Conservation (phyloP, 1,140 invertebrate species). For the Campoletis sonorensis region DNA sequence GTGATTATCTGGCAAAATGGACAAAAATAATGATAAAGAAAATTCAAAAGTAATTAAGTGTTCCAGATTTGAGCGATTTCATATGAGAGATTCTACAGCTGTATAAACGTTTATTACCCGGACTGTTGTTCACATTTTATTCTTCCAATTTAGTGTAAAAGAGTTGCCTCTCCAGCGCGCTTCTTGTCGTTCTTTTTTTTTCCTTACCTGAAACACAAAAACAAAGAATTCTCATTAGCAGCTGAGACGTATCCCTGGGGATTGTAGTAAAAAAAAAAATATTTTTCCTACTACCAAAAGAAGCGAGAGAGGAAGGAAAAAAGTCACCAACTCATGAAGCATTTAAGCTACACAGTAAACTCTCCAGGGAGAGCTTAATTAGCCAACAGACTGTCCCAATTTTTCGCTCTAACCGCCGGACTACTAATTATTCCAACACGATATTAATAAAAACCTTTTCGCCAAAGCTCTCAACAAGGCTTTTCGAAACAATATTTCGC, state of each 20-base stretch:
- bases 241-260: not conserved
- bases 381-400: not conserved
- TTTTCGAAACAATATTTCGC: not conserved
- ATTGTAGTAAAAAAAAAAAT: not conserved
- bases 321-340: not conserved
- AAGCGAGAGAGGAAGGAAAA: not conserved
- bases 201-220: slow-evolving; percentile 6
- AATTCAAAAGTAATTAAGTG: too few relatives aligned
- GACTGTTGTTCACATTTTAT: too few relatives aligned
- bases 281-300: not conserved
- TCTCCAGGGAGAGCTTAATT: not conserved
- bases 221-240: not conserved
- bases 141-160: too few relatives aligned
- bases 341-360: not conserved
- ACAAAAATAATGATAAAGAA: too few relatives aligned
- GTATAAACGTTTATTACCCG: too few relatives aligned
- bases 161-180: too few relatives aligned
- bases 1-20: too few relatives aligned
- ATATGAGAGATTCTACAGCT: too few relatives aligned
- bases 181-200: not conserved
- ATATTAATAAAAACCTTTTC: not conserved
- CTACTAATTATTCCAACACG: slow-evolving; percentile 1
- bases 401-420: not conserved
- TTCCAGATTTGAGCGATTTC: too few relatives aligned
- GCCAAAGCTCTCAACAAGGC: not conserved